Evolutionary conservation across 2,797 vertebrate species (phyloP).

Genomic region (Cynodonichthys magdalenae): DNA sequence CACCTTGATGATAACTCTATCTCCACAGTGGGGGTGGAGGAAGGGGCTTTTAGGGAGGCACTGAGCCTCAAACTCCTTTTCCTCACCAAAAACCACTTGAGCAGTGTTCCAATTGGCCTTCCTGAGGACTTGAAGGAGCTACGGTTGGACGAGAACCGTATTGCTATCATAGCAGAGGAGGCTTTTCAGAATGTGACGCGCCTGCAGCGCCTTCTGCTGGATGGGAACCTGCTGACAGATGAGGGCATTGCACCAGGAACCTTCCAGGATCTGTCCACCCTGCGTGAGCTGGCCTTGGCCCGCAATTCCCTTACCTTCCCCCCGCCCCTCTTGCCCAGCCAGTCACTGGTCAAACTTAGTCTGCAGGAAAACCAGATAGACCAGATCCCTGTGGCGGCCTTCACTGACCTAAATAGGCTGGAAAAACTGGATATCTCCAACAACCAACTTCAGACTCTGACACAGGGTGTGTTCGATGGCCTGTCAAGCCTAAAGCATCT

Average conservation of each 20-base stretch:
- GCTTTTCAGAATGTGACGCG: conserved; percentile 93
- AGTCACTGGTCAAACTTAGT: conserved; percentile 87
- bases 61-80: conserved; percentile 93
- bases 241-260: conserved; percentile 82
- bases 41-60: conserved; percentile 93
- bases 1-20: conserved; percentile 97
- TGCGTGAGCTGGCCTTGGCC: not conserved
- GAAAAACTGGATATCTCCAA: not conserved
- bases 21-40: conserved; percentile 95
- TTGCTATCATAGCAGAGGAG: conserved; percentile 90
- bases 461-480: conserved; percentile 91
- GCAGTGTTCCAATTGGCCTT: conserved; percentile 93
- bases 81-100: conserved; percentile 95
- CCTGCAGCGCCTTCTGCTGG: conserved; percentile 90
- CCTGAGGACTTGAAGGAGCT: conserved; percentile 91
- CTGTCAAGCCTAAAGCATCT: conserved; percentile 89
- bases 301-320: not conserved
- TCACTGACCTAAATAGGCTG: not conserved
- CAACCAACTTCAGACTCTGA: conserved; percentile 87
- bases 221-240: conserved; percentile 94
- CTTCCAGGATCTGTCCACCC: not conserved
- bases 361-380: conserved; percentile 96
- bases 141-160: conserved; percentile 93
- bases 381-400: conserved; percentile 84
- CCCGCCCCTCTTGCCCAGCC: conserved; percentile 79